Evolutionary conservation across 1,140 invertebrate genomes (phyloP).

Genomic region (Whitmania pigra): DNA sequence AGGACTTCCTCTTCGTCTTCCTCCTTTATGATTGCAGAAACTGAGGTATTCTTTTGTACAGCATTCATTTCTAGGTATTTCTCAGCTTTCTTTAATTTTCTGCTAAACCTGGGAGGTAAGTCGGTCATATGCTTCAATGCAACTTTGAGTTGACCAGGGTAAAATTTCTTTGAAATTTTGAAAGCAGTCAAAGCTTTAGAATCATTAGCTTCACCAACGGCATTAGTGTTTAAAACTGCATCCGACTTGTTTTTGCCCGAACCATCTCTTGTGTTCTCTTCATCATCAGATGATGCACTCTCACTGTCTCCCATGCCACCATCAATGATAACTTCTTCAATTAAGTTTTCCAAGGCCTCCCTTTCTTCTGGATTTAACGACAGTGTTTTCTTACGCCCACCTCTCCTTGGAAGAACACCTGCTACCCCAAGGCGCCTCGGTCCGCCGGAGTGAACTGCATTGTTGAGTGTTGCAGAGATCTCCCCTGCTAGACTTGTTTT

Average conservation of each 20-base stretch:
- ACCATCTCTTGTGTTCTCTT: not conserved
- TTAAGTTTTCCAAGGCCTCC: constrained; percentile 25
- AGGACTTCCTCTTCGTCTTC: constrained; percentile 12
- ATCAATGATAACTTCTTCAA: constrained; percentile 25
- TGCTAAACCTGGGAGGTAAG: constrained; percentile 24
- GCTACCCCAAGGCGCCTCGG: no score
- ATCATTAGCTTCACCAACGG: not conserved
- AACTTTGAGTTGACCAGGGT: constrained; percentile 25
- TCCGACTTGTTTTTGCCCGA: not conserved
- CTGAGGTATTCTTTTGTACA: not conserved
- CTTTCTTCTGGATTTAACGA: constrained; percentile 25
- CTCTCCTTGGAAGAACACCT: not conserved
- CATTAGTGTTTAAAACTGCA: not conserved
- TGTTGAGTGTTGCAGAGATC: no score
- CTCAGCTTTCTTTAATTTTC: constrained; percentile 20
- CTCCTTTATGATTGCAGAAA: constrained; percentile 8
- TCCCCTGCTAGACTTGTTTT: no score
- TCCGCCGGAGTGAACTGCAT: no score
- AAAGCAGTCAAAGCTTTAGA: not conserved
- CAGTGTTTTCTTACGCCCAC: constrained; percentile 21
- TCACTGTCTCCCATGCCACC: constrained; percentile 22
- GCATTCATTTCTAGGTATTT: constrained; percentile 20
- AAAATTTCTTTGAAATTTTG: constrained; percentile 19
- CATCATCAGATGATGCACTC: constrained; percentile 18
- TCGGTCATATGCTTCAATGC: constrained; percentile 25